Evolutionary conservation across 1,140 invertebrate species (phyloP).

Genomic region (Anoplophora glabripennis): DNA sequence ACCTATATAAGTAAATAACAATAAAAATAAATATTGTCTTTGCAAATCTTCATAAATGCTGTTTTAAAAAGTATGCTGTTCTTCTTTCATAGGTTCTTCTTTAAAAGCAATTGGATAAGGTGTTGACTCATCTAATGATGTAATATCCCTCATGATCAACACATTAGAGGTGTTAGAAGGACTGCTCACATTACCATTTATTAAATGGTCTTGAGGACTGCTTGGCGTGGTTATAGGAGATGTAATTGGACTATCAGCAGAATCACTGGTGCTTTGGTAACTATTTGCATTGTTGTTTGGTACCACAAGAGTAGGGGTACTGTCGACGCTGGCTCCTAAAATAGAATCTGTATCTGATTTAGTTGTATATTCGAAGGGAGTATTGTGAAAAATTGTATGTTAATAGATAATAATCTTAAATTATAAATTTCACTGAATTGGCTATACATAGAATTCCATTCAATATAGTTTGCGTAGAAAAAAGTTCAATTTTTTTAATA

Average conservation of each 20-base stretch:
- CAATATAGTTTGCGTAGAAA: no score
- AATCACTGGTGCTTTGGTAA: conserved; percentile 47
- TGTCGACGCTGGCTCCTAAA: conserved; percentile 45
- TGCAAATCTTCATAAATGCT: no score
- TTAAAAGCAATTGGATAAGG: conserved; percentile 48
- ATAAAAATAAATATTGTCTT: conserved; percentile 7
- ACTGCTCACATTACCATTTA: conserved; percentile 44
- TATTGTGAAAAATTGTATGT: no score
- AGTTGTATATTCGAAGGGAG: not conserved
- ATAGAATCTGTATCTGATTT: conserved; percentile 35
- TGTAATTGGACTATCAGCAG: conserved; percentile 49
- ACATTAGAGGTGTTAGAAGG: conserved; percentile 39
- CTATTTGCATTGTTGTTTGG: conserved; percentile 33
- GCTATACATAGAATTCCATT: no score
- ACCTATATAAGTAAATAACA: not conserved
- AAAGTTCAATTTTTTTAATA: no score
- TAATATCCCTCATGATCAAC: conserved; percentile 45
- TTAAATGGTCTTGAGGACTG: conserved; percentile 47
- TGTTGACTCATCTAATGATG: conserved; percentile 37
- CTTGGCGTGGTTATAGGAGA: conserved; percentile 49
- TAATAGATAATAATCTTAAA: no score
- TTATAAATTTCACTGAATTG: no score
- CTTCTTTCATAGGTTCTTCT: conserved; percentile 50
- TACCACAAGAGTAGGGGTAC: conserved; percentile 30
- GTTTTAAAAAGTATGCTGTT: conserved; percentile 37